phyloP scores from a whole-genome alignment of 2,888 invertebrate genomes.

The Rhodophaea formosa region DNA sequence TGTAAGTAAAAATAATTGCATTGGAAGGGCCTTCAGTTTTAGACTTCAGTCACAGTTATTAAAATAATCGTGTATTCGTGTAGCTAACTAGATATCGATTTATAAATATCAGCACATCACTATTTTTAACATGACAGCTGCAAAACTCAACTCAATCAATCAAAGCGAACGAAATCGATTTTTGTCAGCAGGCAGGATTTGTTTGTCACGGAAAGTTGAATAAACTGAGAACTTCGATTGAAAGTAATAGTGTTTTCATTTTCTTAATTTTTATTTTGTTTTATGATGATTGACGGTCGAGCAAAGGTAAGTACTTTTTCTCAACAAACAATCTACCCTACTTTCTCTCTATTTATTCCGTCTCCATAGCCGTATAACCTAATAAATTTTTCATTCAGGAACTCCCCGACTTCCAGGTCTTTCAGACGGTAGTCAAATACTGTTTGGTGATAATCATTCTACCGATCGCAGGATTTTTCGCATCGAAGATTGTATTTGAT shows the following conservation, averaged over 20 bases:
- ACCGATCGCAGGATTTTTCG: slow-evolving; percentile 88
- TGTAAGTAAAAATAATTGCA: no score
- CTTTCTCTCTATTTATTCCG: not conserved
- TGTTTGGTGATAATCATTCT: slow-evolving; percentile 88
- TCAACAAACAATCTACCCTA: not conserved
- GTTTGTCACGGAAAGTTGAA: no score
- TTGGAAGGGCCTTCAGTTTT: no score
- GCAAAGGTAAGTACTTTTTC: slow-evolving; percentile 67
- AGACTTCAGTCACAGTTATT: no score
- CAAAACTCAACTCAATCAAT: no score
- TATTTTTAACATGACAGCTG: no score
- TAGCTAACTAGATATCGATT: not conserved
- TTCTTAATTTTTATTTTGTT: slow-evolving; percentile 41
- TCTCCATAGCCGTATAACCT: not conserved
- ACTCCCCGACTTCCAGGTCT: slow-evolving; percentile 85
- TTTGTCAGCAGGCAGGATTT: no score
- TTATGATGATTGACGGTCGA: slow-evolving; percentile 78
- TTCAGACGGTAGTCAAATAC: slow-evolving; percentile 88
- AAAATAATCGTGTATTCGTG: no score
- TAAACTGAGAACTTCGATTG: not conserved
- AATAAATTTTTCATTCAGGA: slow-evolving; percentile 66
- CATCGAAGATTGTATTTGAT: slow-evolving; percentile 86
- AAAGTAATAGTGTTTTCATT: slow-evolving; percentile 22
- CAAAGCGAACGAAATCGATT: no score
- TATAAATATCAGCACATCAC: no score